A percentile compares a stretch with the other conserved stretches of the same genome.
These are phyloP conservation scores for Zhuqinia jingwanae DNA, from an alignment of 2,888 invertebrate genomes.

Conservation along the genomic window DNA sequence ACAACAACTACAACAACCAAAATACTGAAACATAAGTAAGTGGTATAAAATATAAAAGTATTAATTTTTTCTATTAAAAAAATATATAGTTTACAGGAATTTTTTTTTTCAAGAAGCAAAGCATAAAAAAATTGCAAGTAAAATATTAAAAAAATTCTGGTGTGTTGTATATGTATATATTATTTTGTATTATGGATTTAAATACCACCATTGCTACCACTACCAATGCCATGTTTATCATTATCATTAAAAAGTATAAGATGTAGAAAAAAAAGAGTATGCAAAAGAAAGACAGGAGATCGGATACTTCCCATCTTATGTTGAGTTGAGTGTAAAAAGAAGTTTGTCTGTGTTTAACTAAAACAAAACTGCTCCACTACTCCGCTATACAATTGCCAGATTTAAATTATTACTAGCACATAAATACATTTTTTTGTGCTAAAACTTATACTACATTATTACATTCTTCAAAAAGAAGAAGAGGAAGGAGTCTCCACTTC, in stretches of 20 bases:
- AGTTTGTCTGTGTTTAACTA: too few species aligned
- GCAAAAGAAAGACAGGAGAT: too few species aligned
- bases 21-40: constrained; percentile 36
- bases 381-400: not conserved
- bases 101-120: not conserved
- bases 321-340: not conserved
- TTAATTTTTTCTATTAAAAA: not conserved
- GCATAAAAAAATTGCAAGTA: not conserved
- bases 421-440: constrained; percentile 6
- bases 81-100: not conserved
- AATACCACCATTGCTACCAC: not conserved
- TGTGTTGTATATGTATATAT: too few species aligned
- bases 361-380: not conserved
- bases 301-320: not conserved
- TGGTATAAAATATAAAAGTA: constrained; percentile 16
- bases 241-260: constrained; percentile 1
- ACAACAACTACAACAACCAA: constrained; percentile 1
- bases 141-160: not conserved
- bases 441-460: too few species aligned
- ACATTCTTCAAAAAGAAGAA: not conserved
- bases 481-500: constrained; percentile 21
- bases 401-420: not conserved
- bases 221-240: constrained; percentile 22
- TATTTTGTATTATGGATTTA: too few species aligned
- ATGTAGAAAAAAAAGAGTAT: not conserved